These are phyloP conservation scores for Tachysurus vachellii DNA, from an alignment of 2,113 vertebrate species.

Conservation along the genomic window DNA sequence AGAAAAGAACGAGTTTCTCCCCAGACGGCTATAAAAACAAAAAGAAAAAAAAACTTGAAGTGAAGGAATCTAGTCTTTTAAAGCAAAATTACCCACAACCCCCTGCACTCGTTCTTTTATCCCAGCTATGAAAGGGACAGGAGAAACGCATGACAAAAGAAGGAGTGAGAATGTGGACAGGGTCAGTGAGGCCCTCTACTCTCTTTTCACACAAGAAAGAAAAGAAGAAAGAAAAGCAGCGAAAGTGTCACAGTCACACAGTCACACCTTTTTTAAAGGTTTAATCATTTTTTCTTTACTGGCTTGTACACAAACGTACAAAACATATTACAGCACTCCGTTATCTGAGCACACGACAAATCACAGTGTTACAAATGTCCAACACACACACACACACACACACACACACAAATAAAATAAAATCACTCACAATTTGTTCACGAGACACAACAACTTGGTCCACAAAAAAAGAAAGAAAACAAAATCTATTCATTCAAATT, in stretches of 20 bases:
- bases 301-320: constrained; percentile 83
- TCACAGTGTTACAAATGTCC: constrained; percentile 84
- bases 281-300: constrained; percentile 82
- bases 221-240: constrained; percentile 53
- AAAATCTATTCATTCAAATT: constrained; percentile 57
- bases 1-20: constrained; percentile 6
- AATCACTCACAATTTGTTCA: constrained; percentile 78
- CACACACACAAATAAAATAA: constrained; percentile 55
- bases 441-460: constrained; percentile 84
- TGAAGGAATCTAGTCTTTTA: constrained; percentile 61
- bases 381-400: constrained; percentile 57
- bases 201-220: constrained; percentile 32
- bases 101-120: constrained; percentile 71
- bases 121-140: constrained; percentile 80
- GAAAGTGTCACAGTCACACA: constrained; percentile 38
- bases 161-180: constrained; percentile 66
- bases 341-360: constrained; percentile 74
- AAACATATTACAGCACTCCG: constrained; percentile 80
- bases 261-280: constrained; percentile 69
- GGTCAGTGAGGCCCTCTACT: constrained; percentile 56
- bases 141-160: constrained; percentile 79
- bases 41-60: constrained; percentile 57
- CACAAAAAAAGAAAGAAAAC: constrained; percentile 64
- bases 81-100: constrained; percentile 75
- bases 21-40: constrained; percentile 32